phyloP scores from a whole-genome alignment of 2,888 invertebrate genomes.

The Lysandra coridon region DNA sequence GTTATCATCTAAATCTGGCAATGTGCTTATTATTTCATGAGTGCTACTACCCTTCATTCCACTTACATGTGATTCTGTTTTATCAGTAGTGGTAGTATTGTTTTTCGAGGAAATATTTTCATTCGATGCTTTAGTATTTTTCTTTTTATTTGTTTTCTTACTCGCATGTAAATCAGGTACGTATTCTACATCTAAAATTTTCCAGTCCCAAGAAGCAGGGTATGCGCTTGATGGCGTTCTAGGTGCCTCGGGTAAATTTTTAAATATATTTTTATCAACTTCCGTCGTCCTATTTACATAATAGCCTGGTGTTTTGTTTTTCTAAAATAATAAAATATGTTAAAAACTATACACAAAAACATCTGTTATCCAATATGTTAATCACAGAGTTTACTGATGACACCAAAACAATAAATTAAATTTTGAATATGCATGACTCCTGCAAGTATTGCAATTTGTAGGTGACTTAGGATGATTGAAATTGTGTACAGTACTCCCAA shows the following conservation, averaged over 20 bases:
- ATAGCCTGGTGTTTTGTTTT: constrained; percentile 89
- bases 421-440: neutral
- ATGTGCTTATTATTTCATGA: constrained; percentile 67
- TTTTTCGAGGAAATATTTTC: constrained; percentile 75
- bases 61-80: constrained; percentile 53
- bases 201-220: constrained; percentile 87
- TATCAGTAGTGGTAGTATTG: constrained; percentile 67
- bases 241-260: constrained; percentile 89
- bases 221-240: constrained; percentile 86
- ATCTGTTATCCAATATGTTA: neutral
- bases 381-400: neutral
- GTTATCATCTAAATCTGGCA: constrained; percentile 67
- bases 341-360: constrained; percentile 35
- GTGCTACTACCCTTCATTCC: constrained; percentile 72
- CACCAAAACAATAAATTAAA: neutral
- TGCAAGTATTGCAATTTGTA: neutral
- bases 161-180: constrained; percentile 58
- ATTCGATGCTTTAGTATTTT: constrained; percentile 62
- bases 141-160: constrained; percentile 63
- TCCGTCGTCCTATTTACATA: constrained; percentile 89
- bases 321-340: constrained; percentile 77
- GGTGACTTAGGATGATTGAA: neutral
- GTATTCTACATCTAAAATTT: constrained; percentile 78
- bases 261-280: constrained; percentile 86
- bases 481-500: no score